phyloP scores from a whole-genome alignment of 2,797 vertebrate species.

The Sparidentex hasta region DNA sequence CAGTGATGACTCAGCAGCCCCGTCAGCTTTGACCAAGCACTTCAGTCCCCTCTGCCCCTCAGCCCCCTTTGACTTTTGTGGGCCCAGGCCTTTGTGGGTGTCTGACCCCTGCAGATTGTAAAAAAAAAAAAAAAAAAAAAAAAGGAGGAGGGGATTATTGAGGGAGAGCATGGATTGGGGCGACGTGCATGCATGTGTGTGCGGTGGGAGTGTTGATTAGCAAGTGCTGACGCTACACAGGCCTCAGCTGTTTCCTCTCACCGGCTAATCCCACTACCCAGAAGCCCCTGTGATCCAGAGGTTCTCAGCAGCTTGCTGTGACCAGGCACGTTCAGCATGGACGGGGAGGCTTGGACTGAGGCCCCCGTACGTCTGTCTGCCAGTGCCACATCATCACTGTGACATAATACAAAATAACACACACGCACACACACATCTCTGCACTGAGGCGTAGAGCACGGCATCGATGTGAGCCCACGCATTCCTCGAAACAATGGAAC shows the following conservation, averaged over 20 bases:
- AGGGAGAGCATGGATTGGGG: constrained; percentile 45
- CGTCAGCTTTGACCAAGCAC: constrained; percentile 77
- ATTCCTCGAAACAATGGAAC: constrained; percentile 61
- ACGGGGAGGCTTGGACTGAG: constrained; percentile 39
- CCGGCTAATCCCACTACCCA: constrained; percentile 80
- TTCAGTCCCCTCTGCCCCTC: constrained; percentile 50
- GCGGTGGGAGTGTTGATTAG: constrained; percentile 75
- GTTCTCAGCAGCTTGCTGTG: constrained; percentile 67
- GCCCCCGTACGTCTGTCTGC: constrained; percentile 54
- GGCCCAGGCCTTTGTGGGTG: constrained; percentile 75
- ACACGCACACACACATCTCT: constrained; percentile 37
- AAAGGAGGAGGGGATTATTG: constrained; percentile 76
- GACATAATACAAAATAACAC: constrained; percentile 73
- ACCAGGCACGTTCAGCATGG: constrained; percentile 67
- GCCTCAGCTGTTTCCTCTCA: constrained; percentile 86
- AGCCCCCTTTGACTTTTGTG: constrained; percentile 74
- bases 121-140: too few relatives aligned
- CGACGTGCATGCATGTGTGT: constrained; percentile 48
- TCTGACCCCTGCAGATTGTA: constrained; percentile 68
- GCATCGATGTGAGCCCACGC: constrained; percentile 36
- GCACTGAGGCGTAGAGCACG: constrained; percentile 15
- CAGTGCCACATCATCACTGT: constrained; percentile 76
- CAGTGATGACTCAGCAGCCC: constrained; percentile 80
- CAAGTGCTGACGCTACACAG: constrained; percentile 82
- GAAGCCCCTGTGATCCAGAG: constrained; percentile 72